Evolutionary conservation across 2,888 invertebrate genomes (phyloP).

Genomic region (Leptopilina myrica): DNA sequence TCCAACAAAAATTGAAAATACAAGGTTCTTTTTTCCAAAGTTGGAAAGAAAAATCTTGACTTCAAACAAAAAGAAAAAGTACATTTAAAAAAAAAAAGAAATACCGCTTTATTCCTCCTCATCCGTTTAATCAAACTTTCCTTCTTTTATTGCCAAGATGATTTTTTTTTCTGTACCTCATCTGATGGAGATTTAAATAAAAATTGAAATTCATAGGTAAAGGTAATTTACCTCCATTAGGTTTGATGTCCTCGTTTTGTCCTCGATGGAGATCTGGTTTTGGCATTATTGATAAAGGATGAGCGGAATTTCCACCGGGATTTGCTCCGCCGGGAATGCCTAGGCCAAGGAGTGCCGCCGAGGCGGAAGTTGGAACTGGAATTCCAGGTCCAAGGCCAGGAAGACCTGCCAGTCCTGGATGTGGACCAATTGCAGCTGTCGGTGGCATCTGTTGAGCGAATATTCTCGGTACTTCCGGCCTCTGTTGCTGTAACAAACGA

Average conservation of each 20-base stretch:
- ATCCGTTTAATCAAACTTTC: too few species aligned
- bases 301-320: slow-evolving; percentile 83
- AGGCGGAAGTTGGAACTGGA: slow-evolving; percentile 76
- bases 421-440: slow-evolving; percentile 85
- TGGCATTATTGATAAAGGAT: slow-evolving; percentile 87
- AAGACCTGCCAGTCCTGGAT: slow-evolving; percentile 81
- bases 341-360: slow-evolving; percentile 78
- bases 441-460: slow-evolving; percentile 88
- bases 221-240: slow-evolving; percentile 84
- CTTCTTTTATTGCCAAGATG: background rate
- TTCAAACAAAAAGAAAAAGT: background rate
- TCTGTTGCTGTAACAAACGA: slow-evolving; percentile 84
- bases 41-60: background rate
- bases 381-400: slow-evolving; percentile 78
- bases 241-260: slow-evolving; percentile 84
- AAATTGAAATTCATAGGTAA: background rate
- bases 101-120: too few species aligned
- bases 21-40: too few species aligned
- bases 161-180: background rate
- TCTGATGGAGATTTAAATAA: too few species aligned
- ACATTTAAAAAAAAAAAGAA: too few species aligned
- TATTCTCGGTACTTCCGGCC: slow-evolving; percentile 88
- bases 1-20: background rate
- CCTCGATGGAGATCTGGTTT: slow-evolving; percentile 87
- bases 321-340: slow-evolving; percentile 77